Evolutionary conservation across 2,888 invertebrate genomes (phyloP).

Genomic region (Eulithis prunata): DNA sequence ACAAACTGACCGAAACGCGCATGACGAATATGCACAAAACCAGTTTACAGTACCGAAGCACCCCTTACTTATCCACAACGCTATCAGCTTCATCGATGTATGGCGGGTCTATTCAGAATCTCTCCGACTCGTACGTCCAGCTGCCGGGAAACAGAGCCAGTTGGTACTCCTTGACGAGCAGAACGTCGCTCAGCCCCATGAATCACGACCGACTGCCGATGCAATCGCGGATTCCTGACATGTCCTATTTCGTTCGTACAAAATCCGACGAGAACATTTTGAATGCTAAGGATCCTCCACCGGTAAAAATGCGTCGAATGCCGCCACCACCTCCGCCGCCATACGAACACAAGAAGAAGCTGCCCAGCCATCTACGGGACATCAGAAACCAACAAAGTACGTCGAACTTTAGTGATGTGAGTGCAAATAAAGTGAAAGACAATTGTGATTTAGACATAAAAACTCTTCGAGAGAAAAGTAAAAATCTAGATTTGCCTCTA

Average conservation of each 20-base stretch:
- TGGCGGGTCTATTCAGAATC: slow-evolving; percentile 92
- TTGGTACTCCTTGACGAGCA: slow-evolving; percentile 86
- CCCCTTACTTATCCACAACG: slow-evolving; percentile 90
- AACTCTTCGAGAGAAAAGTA: slow-evolving; percentile 93
- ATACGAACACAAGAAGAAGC: slow-evolving; percentile 79
- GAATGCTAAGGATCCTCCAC: slow-evolving; percentile 82
- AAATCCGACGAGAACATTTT: slow-evolving; percentile 93
- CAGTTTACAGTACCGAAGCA: slow-evolving; percentile 91
- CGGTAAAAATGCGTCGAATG: slow-evolving; percentile 79
- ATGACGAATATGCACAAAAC: slow-evolving; percentile 86
- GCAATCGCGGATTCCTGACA: slow-evolving; percentile 81
- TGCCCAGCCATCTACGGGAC: slow-evolving; percentile 82
- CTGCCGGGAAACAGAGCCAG: slow-evolving; percentile 85
- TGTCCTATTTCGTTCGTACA: slow-evolving; percentile 86
- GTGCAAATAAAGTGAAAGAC: slow-evolving; percentile 69
- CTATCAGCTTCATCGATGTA: slow-evolving; percentile 88
- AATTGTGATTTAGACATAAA: slow-evolving; percentile 89
- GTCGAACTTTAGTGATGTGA: slow-evolving; percentile 59
- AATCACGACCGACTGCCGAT: slow-evolving; percentile 88
- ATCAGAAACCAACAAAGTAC: slow-evolving; percentile 56
- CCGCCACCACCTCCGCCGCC: slow-evolving; percentile 83
- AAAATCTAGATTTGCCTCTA: slow-evolving; percentile 94
- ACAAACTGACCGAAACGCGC: slow-evolving; percentile 91
- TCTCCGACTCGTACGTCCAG: slow-evolving; percentile 90
- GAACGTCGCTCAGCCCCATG: slow-evolving; percentile 85